Evolutionary conservation across 2,888 invertebrate genomes (phyloP), one percentile per base, ranked within the genome.

Genomic region (Chymomyza fuscimana): DNA sequence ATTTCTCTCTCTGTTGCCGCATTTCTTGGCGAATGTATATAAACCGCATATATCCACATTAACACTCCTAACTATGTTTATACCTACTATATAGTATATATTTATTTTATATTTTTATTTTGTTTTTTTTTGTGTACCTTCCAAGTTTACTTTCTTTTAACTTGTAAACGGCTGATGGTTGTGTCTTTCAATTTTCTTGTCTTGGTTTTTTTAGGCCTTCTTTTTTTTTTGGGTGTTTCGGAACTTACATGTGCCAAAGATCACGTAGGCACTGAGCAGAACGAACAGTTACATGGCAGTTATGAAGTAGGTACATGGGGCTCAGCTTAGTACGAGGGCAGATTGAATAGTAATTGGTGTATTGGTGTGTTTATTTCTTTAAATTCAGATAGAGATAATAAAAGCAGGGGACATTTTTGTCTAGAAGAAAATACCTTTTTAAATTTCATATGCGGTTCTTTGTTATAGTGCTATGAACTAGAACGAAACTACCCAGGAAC

Each of bases 141-240:
- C 40, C 54, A 46, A 54, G 54, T 51, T 67, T 63, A 71, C 78
- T 78, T 78, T 78, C 80, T 71, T 73, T 79, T 52, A 36, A 66
- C 61, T 79, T 69, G 68, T 68, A 68, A 72, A 62, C 72, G 65
- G 29, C 58, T 36, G 36, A 36, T 36, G 36, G 36, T 36, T 25
- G 3, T 36, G 36, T 36, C 36, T 36, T 36, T 36, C 36, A 36
- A n/a, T 60, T 36, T 66, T 64, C 63, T 56, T 15, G 12, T n/a
- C 19, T 72, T 61, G 7, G 19, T 19, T 36, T 16, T n/a, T 54
- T 29, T 65, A 32, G 1, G 9, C 32, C 32, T 1, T 46, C 4
- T 12, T 46, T 46, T 46, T 12, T 46, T 46, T 46, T 46, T 46
- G 40, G 40, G 40, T 46, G 19, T 32, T 51, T 25, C 9, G 15